These are phyloP conservation scores for Xylota segnis DNA, from an alignment of 2,888 invertebrate genomes.

Conservation along the genomic window DNA sequence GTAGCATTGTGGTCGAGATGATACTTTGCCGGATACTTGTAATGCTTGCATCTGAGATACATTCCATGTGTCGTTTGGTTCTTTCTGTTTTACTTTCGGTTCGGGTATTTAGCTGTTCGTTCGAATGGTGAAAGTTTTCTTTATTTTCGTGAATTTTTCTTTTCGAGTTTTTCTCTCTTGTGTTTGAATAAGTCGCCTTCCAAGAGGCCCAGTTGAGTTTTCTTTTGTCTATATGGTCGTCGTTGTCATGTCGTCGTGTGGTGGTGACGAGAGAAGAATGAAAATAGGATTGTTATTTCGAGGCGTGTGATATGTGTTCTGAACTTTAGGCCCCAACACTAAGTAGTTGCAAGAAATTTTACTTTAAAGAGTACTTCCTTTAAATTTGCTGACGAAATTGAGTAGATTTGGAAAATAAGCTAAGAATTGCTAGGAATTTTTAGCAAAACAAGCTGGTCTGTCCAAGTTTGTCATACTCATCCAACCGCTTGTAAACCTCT, in stretches of 20 bases:
- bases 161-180: conserved; percentile 17
- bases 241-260: conserved; percentile 53
- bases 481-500: too few species aligned
- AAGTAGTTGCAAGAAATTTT: too few species aligned
- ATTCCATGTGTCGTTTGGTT: conserved; percentile 53
- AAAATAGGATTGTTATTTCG: conserved; percentile 49
- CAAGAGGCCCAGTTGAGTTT: conserved; percentile 7
- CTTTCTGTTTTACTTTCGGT: conserved; percentile 5
- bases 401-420: too few species aligned
- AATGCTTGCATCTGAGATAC: conserved; percentile 47
- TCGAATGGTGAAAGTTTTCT: conserved; percentile 37
- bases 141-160: conserved; percentile 45
- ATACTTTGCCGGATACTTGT: conserved; percentile 49
- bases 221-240: conserved; percentile 8
- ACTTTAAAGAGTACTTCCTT: not conserved
- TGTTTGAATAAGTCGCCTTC: conserved; percentile 8
- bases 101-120: conserved; percentile 4
- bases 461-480: too few species aligned
- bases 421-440: too few species aligned
- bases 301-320: conserved; percentile 23
- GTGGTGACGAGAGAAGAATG: conserved; percentile 35
- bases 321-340: conserved; percentile 29
- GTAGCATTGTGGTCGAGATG: conserved; percentile 17
- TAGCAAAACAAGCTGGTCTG: too few species aligned
- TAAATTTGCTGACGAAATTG: too few species aligned